Conservation (phyloP, 2,888 invertebrate species). For the Drosophila phalerata region DNA sequence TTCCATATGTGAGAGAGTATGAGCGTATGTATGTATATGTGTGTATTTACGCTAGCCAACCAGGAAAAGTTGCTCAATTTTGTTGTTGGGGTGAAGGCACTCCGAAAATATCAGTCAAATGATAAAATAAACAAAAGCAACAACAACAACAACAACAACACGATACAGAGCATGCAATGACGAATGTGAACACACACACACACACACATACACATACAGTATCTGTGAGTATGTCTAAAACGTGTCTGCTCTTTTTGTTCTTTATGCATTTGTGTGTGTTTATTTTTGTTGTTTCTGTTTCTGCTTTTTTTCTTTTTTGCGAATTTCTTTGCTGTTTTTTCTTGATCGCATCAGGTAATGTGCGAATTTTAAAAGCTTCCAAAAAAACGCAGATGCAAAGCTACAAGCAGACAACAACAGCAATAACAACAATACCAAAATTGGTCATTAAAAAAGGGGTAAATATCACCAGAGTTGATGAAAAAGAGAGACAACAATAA, state of each 20-base stretch:
- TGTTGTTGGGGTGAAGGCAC: constrained; percentile 74
- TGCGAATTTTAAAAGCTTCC: constrained; percentile 41
- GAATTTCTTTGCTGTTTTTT: constrained; percentile 37
- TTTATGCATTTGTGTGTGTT: constrained; percentile 10
- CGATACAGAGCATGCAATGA: constrained; percentile 62
- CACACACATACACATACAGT: constrained; percentile 34
- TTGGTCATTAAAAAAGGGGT: constrained; percentile 35
- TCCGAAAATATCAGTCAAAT: constrained; percentile 78
- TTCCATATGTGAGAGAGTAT: constrained; percentile 32
- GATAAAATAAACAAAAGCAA: constrained; percentile 62
- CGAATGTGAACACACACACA: constrained; percentile 44
- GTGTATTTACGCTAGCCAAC: constrained; percentile 40
- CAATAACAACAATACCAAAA: not conserved
- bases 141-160: constrained; percentile 46
- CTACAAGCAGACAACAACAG: constrained; percentile 5
- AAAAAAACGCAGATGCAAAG: constrained; percentile 59
- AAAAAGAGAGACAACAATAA: not conserved
- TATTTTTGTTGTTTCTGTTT: constrained; percentile 33
- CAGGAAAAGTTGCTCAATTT: constrained; percentile 63
- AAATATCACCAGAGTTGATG: constrained; percentile 18
- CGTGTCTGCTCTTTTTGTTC: constrained; percentile 66
- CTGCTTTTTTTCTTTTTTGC: constrained; percentile 27
- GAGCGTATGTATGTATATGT: not conserved
- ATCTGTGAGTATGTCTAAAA: constrained; percentile 57
- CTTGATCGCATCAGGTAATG: constrained; percentile 72